Evolutionary conservation across 2,113 vertebrate species (phyloP), one percentile per base, ranked within the genome.

Genomic region (Xiphophorus maculatus): DNA sequence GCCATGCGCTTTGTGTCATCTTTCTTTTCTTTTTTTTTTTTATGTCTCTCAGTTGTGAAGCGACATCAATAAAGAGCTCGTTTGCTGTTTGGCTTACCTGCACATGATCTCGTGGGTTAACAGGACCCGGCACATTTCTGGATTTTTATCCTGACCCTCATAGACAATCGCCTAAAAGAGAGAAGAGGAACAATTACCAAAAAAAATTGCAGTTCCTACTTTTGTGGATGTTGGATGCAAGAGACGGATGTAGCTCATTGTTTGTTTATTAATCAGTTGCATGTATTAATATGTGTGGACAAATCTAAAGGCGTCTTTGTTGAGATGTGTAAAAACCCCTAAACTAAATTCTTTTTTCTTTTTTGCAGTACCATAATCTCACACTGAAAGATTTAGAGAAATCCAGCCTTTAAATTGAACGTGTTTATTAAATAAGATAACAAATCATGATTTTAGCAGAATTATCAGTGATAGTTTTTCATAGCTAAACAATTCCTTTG

Each of bases 71-170:
- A 35, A 42, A 30, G 32, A 79, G 61, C 76, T 32, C 6, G 42
- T 67, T 32, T n/a, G 2, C 30, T 4, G 37, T 66, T 67, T 84
- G 82, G 83, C 95, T 96, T 96, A 98, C 97, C 97, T 98, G 96
- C 97, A 98, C 97, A 98, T 98, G 93, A 98, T 98, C 91, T 98
- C 97, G 17, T 98, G 97, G 71, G 97, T 98, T 93, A 98, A 94
- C 83, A 98, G 93, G 74, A 98, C 97, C 88, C 97, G 95, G 89
- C 97, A 98, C 97, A 98, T 98, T 95, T 98, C 97, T 54, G 97
- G 97, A 90, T 98, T 98, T 94, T 98, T 98, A 94, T 98, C 97
- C 93, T 98, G 97, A 88, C 97, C 97, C 94, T 98, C 97, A 30
- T 98, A 98, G 75, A 98, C 88, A 88, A 98, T 98, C 0, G 97